Conservation (phyloP, 2,113 vertebrate genomes). For the Brienomyrus longianalis region DNA sequence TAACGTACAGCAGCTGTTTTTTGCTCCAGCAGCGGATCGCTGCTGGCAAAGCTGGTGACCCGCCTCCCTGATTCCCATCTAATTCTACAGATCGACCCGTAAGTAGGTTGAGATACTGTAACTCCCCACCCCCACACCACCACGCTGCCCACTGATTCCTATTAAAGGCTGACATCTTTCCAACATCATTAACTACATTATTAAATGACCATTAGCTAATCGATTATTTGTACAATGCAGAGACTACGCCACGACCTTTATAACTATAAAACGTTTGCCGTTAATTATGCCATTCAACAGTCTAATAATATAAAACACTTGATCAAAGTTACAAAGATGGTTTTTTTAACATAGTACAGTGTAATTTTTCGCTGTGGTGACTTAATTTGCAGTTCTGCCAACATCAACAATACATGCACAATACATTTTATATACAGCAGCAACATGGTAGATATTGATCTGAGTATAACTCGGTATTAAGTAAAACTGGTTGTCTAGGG, state of each 20-base stretch:
- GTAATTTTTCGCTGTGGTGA: not conserved
- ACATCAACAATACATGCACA: not conserved
- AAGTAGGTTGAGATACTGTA: not conserved
- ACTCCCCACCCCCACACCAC: not conserved
- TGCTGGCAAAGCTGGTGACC: not conserved
- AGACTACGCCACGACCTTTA: not conserved
- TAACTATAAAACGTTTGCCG: not conserved
- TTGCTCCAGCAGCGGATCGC: not conserved
- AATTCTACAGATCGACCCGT: not conserved
- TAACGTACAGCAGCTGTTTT: not conserved
- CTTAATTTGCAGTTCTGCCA: not conserved
- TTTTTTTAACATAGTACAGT: not conserved
- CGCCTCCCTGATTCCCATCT: not conserved
- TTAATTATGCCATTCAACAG: not conserved
- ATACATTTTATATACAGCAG: not conserved
- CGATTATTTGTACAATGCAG: not conserved
- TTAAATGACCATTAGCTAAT: not conserved
- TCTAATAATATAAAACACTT: not conserved
- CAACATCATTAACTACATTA: not conserved
- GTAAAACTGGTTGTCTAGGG: not conserved
- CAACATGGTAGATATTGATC: not conserved
- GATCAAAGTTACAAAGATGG: not conserved
- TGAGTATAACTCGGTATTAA: not conserved
- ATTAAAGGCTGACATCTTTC: not conserved
- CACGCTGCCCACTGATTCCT: not conserved